These are phyloP conservation scores for Callospermophilus lateralis DNA, from an alignment of 2,113 vertebrate species.

Conservation along the genomic window DNA sequence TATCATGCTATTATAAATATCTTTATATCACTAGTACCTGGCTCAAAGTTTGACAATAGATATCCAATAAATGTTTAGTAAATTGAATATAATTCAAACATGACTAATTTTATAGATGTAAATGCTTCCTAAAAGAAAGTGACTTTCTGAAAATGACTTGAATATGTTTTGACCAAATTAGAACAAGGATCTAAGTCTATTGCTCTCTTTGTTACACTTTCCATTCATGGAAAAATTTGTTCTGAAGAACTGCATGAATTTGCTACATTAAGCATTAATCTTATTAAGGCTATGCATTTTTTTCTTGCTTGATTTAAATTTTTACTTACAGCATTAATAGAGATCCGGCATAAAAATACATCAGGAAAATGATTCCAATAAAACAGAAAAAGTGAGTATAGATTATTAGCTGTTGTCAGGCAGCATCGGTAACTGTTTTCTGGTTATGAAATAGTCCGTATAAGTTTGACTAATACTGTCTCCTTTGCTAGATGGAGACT, in stretches of 20 bases:
- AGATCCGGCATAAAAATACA: background rate
- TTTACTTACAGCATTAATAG: background rate
- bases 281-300: background rate
- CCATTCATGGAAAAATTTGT: background rate
- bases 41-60: background rate
- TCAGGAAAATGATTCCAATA: background rate
- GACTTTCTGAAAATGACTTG: background rate
- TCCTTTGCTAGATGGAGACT: background rate
- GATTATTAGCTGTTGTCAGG: background rate
- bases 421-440: background rate
- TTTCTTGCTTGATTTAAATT: background rate
- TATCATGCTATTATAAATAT: background rate
- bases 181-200: background rate
- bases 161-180: background rate
- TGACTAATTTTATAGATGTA: background rate
- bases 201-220: background rate
- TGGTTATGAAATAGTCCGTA: background rate
- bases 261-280: background rate
- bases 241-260: background rate
- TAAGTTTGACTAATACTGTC: background rate
- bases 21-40: background rate
- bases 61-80: background rate
- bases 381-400: background rate
- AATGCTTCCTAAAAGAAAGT: background rate
- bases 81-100: constrained; percentile 32